phyloP scores from a whole-genome alignment of 92 coral and sea anemone species.

The Porites lobata region DNA sequence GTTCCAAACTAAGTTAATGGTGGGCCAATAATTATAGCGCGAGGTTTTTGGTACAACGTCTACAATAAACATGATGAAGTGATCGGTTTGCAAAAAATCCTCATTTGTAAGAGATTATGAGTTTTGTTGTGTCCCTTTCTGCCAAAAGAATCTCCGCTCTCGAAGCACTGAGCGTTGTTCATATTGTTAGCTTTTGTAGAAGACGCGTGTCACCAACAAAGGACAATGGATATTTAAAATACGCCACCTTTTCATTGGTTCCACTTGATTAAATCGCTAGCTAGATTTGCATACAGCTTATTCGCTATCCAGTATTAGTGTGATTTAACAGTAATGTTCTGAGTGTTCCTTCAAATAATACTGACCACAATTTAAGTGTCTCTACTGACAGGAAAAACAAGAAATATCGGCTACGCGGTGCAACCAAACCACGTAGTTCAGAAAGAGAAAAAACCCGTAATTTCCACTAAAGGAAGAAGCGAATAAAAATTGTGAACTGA shows the following conservation, averaged over 20 bases:
- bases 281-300: slow-evolving; percentile 44
- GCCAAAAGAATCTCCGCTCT: neutral
- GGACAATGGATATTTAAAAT: slow-evolving; percentile 29
- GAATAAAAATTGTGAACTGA: neutral
- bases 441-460: neutral
- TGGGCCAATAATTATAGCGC: too few relatives aligned
- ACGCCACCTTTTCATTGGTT: slow-evolving; percentile 52
- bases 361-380: neutral
- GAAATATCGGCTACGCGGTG: neutral
- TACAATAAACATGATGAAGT: too few relatives aligned
- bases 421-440: neutral
- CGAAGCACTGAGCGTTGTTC: too few relatives aligned
- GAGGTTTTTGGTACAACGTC: too few relatives aligned
- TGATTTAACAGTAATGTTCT: slow-evolving; percentile 2
- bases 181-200: slow-evolving; percentile 2
- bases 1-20: too few relatives aligned
- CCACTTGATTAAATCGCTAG: slow-evolving; percentile 47
- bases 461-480: neutral
- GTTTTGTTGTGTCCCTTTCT: neutral
- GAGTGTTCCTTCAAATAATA: neutral
- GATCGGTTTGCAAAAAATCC: too few relatives aligned
- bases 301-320: slow-evolving; percentile 16
- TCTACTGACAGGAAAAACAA: neutral
- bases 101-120: neutral
- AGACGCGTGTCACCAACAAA: slow-evolving; percentile 37